Conservation (phyloP, 2,113 vertebrate species). For the Dicerorhinus sumatrensis region DNA sequence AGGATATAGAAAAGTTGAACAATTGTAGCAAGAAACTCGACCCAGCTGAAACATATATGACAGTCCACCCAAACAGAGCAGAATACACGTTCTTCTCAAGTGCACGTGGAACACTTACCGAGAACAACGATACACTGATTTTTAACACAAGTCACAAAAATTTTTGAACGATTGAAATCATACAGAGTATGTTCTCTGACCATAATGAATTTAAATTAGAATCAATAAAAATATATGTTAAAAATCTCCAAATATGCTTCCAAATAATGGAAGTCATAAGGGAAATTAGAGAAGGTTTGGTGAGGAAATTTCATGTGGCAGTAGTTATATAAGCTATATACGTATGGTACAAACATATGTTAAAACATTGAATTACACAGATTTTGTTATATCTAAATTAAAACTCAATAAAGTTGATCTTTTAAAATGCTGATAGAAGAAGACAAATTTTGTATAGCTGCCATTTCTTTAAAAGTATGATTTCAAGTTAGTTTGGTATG, state of each 20-base stretch:
- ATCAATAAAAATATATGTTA: background rate
- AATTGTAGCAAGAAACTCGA: background rate
- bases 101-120: background rate
- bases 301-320: background rate
- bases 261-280: background rate
- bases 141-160: background rate
- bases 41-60: background rate
- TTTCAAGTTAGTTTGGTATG: background rate
- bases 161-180: background rate
- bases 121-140: background rate
- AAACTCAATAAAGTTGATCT: background rate
- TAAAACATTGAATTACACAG: background rate
- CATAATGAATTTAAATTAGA: background rate
- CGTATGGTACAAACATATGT: background rate
- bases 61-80: background rate
- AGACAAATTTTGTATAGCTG: background rate
- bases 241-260: background rate
- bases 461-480: background rate
- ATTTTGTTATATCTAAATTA: background rate
- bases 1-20: background rate
- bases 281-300: background rate
- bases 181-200: background rate
- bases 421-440: background rate
- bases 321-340: background rate
- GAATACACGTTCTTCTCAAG: background rate